Evolutionary conservation across 2,888 invertebrate genomes (phyloP), one percentile per base, ranked within the genome.

Genomic region (Pristionchus maxplancki): DNA sequence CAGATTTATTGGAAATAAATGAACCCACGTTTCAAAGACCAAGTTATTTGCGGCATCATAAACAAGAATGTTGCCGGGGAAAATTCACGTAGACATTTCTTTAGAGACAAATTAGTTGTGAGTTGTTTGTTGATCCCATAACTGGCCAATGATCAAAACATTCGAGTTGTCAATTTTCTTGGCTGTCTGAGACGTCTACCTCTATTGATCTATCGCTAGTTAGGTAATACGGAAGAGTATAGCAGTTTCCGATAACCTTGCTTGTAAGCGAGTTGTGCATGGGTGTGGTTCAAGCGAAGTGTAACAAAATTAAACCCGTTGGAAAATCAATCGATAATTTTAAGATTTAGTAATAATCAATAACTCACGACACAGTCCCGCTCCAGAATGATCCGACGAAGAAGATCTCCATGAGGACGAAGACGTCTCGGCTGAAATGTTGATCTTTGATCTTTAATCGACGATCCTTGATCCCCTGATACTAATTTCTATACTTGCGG

Each of bases 311-410:
- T 67, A 13, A 20, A 24, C n/a, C n/a, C n/a, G n/a, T n/a, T n/a
- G n/a, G n/a, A n/a, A n/a, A n/a, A n/a, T n/a, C n/a, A n/a, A n/a
- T n/a, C n/a, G n/a, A n/a, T n/a, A n/a, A n/a, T 15, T 34, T 31
- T 5, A 31, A 31, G 64, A 5, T 24, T n/a, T n/a, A n/a, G 2
- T 11, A 83, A 83, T 83, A 28, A 9, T 34, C 44, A 85, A n/a
- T n/a, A n/a, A 85, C 85, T 85, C 62, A 85, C 85, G 85, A 85
- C 3, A 85, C 86, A 0, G 50, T 87, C 0, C 86, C 86, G 34
- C 71, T 87, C 93, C 93, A 93, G 90, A 93, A 93, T 37, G 90
- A 90, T 31, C 92, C 93, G 40, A 92, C 91, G 91, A 93, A 92
- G 88, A 93, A 93, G 13, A 92, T 90, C 74, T 93, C 93, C 58